phyloP scores from a whole-genome alignment of 37 sponge, comb jelly and placozoan species.

The Amphimedon queenslandica region DNA sequence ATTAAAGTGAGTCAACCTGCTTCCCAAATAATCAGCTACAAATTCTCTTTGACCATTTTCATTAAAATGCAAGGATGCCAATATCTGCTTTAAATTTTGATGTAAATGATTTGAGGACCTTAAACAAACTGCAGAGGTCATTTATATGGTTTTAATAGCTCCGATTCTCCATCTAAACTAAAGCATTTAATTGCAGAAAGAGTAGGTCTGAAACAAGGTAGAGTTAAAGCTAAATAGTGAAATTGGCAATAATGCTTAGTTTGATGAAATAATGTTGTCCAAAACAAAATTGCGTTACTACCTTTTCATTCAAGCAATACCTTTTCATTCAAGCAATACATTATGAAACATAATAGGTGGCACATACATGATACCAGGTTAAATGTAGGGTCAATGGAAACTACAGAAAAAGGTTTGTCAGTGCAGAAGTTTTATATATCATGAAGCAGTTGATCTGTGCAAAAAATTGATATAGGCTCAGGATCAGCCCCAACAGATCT shows the following conservation, averaged over 20 bases:
- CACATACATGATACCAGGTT: conserved; percentile 30
- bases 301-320: too few relatives aligned
- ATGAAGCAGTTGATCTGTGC: conserved; percentile 28
- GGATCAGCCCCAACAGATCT: conserved; percentile 30
- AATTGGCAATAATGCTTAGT: conserved; percentile 16
- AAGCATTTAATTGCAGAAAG: conserved; percentile 23
- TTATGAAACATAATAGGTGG: conserved; percentile 24
- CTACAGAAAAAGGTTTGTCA: too few relatives aligned
- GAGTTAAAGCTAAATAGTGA: conserved; percentile 32
- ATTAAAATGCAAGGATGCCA: conserved; percentile 5
- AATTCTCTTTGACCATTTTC: conserved; percentile 2
- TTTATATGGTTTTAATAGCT: conserved; percentile 26
- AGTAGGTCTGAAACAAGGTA: conserved; percentile 10
- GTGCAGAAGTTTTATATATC: too few relatives aligned
- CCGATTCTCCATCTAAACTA: conserved; percentile 43
- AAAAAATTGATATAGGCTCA: conserved; percentile 37
- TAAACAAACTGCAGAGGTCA: conserved; percentile 8
- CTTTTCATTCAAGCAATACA: conserved; percentile 6
- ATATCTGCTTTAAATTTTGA: conserved; percentile 30
- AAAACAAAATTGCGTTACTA: conserved; percentile 7
- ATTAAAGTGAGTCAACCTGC: conserved; percentile 4
- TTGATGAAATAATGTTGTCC: conserved; percentile 36
- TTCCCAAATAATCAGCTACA: conserved; percentile 14
- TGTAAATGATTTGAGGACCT: conserved; percentile 21
- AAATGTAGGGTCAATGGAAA: conserved; percentile 34